These are phyloP conservation scores for Kryptolebias ocellatus DNA, from an alignment of 2,797 vertebrate species.

Conservation along the genomic window DNA sequence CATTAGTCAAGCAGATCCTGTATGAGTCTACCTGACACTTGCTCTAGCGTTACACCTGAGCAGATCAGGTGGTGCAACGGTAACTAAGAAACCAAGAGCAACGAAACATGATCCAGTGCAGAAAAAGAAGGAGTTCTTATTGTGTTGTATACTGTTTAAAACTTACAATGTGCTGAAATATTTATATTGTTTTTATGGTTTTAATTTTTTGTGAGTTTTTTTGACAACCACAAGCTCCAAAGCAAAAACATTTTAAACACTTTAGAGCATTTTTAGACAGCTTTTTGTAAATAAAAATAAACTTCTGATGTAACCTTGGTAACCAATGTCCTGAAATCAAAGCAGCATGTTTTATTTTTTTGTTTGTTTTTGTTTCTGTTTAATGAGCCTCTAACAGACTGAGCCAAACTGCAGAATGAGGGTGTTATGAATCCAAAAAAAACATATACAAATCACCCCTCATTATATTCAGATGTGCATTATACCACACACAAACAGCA, in stretches of 20 bases:
- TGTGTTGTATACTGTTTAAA: neutral
- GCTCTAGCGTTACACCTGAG: conserved; percentile 68
- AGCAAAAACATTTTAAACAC: neutral
- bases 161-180: neutral
- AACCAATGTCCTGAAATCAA: no score
- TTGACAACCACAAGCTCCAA: neutral
- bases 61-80: conserved; percentile 41
- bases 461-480: neutral
- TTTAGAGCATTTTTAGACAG: no score
- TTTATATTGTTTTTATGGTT: neutral
- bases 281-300: neutral
- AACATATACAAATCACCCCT: neutral
- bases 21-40: conserved; percentile 71
- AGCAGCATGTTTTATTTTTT: no score
- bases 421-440: neutral
- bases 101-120: conserved; percentile 30
- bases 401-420: neutral
- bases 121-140: neutral
- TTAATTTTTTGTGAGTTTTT: neutral
- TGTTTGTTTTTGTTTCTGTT: neutral
- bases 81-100: conserved; percentile 67
- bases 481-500: no score
- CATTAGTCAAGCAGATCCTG: conserved; percentile 53
- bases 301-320: no score
- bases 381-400: neutral